Evolutionary conservation across 2,113 vertebrate genomes (phyloP).

Genomic region (Sapayoa aenigma): DNA sequence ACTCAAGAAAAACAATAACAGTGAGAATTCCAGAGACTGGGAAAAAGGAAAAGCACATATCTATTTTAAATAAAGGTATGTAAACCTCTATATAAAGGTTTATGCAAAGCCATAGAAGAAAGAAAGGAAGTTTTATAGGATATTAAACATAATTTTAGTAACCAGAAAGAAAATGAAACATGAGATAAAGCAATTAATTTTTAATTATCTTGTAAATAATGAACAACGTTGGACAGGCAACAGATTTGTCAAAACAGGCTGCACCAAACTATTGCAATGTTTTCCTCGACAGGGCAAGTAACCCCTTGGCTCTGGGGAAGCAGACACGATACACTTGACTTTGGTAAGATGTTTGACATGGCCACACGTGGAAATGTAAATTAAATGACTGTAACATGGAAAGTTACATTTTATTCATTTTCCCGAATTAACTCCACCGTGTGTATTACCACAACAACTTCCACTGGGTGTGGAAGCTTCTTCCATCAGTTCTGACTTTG

Average conservation of each 20-base stretch:
- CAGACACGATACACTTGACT: neutral
- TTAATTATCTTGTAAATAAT: neutral
- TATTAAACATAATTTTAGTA: neutral
- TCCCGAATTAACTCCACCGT: neutral
- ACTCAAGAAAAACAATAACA: neutral
- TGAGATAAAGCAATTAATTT: neutral
- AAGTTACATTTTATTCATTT: neutral
- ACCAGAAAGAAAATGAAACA: neutral
- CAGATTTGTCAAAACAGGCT: neutral
- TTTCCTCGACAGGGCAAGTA: neutral
- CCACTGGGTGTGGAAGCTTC: neutral
- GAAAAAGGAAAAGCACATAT: neutral
- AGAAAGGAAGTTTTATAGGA: neutral
- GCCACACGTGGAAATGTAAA: neutral
- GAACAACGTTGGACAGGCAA: neutral
- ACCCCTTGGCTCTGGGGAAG: neutral
- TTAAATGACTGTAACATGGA: neutral
- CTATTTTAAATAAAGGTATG: neutral
- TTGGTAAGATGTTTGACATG: neutral
- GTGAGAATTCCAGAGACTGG: neutral
- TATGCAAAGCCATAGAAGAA: neutral
- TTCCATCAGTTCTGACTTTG: neutral
- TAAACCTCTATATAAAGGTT: neutral
- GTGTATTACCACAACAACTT: neutral
- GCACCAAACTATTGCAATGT: neutral